Evolutionary conservation across 2,797 vertebrate genomes (phyloP), one percentile per base, ranked within the genome.

Genomic region (Heterohyrax brucei): DNA sequence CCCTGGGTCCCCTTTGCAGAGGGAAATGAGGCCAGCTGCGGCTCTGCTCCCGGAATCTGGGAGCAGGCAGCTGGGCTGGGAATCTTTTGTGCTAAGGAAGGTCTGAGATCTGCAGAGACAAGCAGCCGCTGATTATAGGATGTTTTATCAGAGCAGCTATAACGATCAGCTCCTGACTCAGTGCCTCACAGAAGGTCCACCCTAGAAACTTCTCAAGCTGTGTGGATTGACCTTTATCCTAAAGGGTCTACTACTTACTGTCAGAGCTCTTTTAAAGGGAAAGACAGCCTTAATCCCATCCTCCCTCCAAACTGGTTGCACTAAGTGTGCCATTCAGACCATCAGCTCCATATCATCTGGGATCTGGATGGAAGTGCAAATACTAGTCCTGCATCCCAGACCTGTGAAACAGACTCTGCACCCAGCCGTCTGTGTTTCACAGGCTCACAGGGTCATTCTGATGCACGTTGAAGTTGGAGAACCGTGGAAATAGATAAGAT

Each of bases 61-160:
- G 83, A 96, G 93, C 94, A 56, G 72, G 87, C 96, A 93, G 95
- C 95, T 96, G 93, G 94, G 72, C 87, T 96, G 94, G 96, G 96
- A 97, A 89, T 66, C 85, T 88, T 96, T 96, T 97, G 95, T 97
- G 96, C 56, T 96, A 83, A 96, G 93, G 93, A 94, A 94, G 97
- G 95, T 88, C 95, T 96, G 78, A 94, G 97, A 94, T 88, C 95
- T 96, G 78, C 0, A 7, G 91, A 96, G 94, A 95, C 84, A 86
- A 95, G 97, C 96, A 87, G 89, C 90, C 75, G 5, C 96, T 97
- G 96, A 96, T 95, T 91, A 92, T 84, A 96, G 93, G 84, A 77
- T 61, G 84, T 97, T 97, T 97, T 97, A 94, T 92, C 96, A 91
- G 96, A 97, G 94, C 97, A 98, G 96, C 97, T 97, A 97, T 94